Conservation (phyloP, 2,888 invertebrate genomes). For the Acanthococcus lagerstroemiae region DNA sequence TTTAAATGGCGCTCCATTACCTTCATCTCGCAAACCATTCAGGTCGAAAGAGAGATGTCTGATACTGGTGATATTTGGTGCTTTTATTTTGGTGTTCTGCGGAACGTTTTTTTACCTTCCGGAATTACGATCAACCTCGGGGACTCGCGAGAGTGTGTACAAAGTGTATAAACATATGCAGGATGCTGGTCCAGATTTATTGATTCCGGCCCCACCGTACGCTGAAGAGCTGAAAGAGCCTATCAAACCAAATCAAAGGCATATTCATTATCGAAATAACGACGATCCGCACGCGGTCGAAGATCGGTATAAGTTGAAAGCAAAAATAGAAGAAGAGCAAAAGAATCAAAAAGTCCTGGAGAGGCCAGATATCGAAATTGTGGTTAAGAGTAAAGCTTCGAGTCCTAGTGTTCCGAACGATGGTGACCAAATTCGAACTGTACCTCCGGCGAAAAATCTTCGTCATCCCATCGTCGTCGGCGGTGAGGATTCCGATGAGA, state of each 20-base stretch:
- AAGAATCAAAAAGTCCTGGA: constrained; percentile 58
- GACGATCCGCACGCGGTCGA: constrained; percentile 64
- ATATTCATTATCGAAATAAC: constrained; percentile 38
- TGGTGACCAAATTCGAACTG: constrained; percentile 39
- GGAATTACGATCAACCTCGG: constrained; percentile 57
- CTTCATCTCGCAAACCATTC: constrained; percentile 62
- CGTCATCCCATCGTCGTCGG: constrained; percentile 49
- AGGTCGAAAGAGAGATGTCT: constrained; percentile 87
- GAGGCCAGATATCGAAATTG: constrained; percentile 46
- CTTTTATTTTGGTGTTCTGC: constrained; percentile 85
- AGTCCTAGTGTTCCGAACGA: neutral
- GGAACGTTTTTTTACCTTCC: constrained; percentile 88
- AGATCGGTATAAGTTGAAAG: constrained; percentile 64
- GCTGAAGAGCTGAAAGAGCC: constrained; percentile 42
- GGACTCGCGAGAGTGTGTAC: constrained; percentile 70
- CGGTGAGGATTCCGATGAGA: constrained; percentile 57
- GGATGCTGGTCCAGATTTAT: constrained; percentile 77
- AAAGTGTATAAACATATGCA: constrained; percentile 80
- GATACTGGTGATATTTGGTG: constrained; percentile 77
- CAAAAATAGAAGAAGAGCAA: constrained; percentile 73
- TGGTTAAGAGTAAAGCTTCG: neutral
- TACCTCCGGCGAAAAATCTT: constrained; percentile 47
- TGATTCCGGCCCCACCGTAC: constrained; percentile 68
- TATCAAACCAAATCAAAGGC: constrained; percentile 36
- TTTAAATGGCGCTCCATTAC: constrained; percentile 64